Evolutionary conservation across 1,140 invertebrate species (phyloP).

Genomic region (Achroia grisella): DNA sequence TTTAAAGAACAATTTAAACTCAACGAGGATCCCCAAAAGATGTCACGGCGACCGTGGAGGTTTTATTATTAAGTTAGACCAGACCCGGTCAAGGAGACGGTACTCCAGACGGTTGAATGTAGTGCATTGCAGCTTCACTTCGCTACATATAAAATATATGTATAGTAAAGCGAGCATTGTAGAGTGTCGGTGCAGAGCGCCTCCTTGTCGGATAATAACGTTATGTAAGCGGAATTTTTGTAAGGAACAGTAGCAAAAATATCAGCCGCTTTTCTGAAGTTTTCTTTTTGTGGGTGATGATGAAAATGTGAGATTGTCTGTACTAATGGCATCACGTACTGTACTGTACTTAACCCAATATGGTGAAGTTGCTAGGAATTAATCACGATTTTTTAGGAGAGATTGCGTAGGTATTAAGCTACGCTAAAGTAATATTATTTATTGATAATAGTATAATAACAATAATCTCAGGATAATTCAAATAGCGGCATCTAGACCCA

Average conservation of each 20-base stretch:
- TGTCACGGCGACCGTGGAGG: constrained; percentile 37
- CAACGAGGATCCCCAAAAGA: constrained; percentile 33
- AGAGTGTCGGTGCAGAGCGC: constrained; percentile 30
- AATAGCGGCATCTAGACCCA: too few species aligned
- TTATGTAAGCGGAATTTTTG: constrained; percentile 50
- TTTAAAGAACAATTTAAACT: too few species aligned
- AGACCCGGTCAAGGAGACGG: constrained; percentile 28
- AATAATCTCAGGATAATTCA: too few species aligned
- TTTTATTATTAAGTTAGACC: constrained; percentile 64
- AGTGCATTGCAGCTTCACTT: constrained; percentile 41
- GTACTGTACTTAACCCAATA: too few species aligned
- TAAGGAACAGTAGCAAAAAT: constrained; percentile 52
- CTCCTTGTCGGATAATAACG: constrained; percentile 40
- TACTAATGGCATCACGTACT: too few species aligned
- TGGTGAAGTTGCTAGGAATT: too few species aligned
- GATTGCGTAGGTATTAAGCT: too few species aligned
- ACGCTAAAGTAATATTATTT: too few species aligned
- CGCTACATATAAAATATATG: constrained; percentile 20
- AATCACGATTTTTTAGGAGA: too few species aligned
- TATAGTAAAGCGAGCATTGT: constrained; percentile 41
- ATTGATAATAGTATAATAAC: too few species aligned
- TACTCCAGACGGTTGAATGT: constrained; percentile 27
- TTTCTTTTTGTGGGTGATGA: not conserved
- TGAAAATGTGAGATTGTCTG: too few species aligned
- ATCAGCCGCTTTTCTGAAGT: constrained; percentile 39